Conservation (phyloP, 1,140 invertebrate species). For the Apis cerana region DNA sequence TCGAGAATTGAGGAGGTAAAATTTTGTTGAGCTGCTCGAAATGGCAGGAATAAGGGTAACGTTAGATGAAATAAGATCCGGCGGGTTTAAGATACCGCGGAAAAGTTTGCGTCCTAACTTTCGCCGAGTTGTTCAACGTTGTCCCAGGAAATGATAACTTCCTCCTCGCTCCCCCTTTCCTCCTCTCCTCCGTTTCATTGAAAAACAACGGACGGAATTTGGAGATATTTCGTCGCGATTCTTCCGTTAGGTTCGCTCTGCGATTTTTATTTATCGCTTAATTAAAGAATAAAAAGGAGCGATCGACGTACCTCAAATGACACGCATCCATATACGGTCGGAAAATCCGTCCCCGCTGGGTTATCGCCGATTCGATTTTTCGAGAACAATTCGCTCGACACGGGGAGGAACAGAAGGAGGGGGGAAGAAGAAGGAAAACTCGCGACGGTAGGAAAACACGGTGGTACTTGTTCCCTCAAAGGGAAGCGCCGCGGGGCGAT, state of each 20-base stretch:
- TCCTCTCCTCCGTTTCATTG: no score
- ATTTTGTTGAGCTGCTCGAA: no score
- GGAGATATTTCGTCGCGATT: no score
- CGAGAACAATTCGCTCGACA: slow-evolving; percentile 1
- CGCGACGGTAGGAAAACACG: slow-evolving; percentile 54
- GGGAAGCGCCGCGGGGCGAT: slow-evolving; percentile 54
- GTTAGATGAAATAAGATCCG: no score
- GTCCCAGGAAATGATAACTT: not conserved
- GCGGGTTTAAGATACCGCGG: not conserved
- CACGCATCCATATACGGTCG: not conserved
- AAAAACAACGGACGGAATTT: not conserved
- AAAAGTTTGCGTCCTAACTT: not conserved
- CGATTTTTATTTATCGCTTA: no score
- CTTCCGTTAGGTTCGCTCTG: no score
- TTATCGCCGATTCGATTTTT: not conserved
- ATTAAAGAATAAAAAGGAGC: no score
- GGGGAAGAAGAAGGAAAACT: not conserved
- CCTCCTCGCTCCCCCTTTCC: not conserved
- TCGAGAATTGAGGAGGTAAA: no score
- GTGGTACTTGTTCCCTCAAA: slow-evolving; percentile 42
- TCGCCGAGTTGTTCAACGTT: not conserved
- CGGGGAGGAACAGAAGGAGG: not conserved
- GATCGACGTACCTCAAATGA: no score
- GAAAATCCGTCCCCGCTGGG: not conserved
- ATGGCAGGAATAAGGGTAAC: no score